Evolutionary conservation across 2,888 invertebrate genomes (phyloP), one percentile per base, ranked within the genome.

Genomic region (Cerastis leucographa): DNA sequence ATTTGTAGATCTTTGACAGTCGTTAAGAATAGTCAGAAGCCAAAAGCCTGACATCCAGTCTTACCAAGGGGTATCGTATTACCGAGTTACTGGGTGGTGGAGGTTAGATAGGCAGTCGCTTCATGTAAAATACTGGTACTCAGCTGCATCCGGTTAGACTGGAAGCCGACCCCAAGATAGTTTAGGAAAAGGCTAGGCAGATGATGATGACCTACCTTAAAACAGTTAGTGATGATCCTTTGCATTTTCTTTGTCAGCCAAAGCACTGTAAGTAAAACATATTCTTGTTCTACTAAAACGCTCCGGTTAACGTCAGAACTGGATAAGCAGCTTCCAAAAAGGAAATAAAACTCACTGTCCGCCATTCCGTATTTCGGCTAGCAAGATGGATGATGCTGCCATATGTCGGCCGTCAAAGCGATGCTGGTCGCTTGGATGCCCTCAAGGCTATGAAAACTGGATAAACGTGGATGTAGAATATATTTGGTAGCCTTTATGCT

Each of bases 361-460:
- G 46, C 62, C 25, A 35, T 35, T 64, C 40, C 69, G 65, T 54
- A 83, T 83, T 77, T 80, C 65, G 83, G 51, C 46, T 6, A 61
- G 69, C 59, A 77, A 77, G 83, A 80, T 80, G 70, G 83, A 80
- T 80, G 80, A 70, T 42, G 14, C 46, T 19, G 83, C 51, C 78
- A 70, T 77, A 40, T 83, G 80, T 65, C 46, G 49, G 22, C 51
- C 46, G 59, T 59, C 78, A 51, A 40, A 80, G 69, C 77, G 44
- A 29, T 11, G 46, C 61, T 64, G 64, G 56, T 64, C 64, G 44
- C 56, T 51, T 22, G 44, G 22, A 46, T 61, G 51, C 29, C 22
- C n/a, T 54, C 64, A 54, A 35, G 29, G 22, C 65, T 65, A 78
- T 42, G 49, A 81, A 51, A 75, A 44, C 49, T 65, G 25, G 9